Conservation (phyloP, 2,888 invertebrate species). For the Tetranychus truncatus region DNA sequence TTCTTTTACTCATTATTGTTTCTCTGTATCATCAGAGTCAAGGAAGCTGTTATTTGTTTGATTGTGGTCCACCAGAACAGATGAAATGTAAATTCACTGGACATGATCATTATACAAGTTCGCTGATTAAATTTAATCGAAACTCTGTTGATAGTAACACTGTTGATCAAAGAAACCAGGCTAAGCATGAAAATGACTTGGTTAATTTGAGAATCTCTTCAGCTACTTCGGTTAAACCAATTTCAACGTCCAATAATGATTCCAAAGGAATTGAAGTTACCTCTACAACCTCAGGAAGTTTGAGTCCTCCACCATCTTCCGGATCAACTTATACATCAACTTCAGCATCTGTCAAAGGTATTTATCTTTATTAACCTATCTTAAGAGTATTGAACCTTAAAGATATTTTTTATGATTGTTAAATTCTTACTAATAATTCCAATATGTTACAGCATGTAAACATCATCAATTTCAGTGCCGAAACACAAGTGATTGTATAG, state of each 20-base stretch:
- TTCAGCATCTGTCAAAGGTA: background rate
- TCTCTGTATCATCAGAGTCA: slow-evolving; percentile 23
- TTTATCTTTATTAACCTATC: background rate
- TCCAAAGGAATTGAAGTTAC: background rate
- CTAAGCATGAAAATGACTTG: slow-evolving; percentile 52
- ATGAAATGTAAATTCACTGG: slow-evolving; percentile 68
- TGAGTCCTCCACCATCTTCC: slow-evolving; percentile 12
- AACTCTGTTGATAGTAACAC: slow-evolving; percentile 40
- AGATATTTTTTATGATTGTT: background rate
- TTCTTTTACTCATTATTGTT: too few relatives aligned
- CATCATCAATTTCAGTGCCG: slow-evolving; percentile 74
- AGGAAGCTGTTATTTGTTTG: slow-evolving; percentile 74
- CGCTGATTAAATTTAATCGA: slow-evolving; percentile 35
- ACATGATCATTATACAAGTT: slow-evolving; percentile 61
- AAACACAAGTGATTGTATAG: slow-evolving; percentile 70
- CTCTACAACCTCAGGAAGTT: slow-evolving; percentile 6
- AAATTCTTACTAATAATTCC: background rate
- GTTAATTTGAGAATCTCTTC: slow-evolving; percentile 34
- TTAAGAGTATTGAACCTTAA: too few relatives aligned
- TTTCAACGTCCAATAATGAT: background rate
- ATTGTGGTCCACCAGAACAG: slow-evolving; percentile 54
- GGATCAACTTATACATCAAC: background rate
- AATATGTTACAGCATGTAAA: slow-evolving; percentile 41
- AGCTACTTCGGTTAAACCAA: background rate
- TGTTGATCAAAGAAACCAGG: slow-evolving; percentile 51